Conservation (phyloP, 2,113 vertebrate genomes). For the Misgurnus anguillicaudatus region DNA sequence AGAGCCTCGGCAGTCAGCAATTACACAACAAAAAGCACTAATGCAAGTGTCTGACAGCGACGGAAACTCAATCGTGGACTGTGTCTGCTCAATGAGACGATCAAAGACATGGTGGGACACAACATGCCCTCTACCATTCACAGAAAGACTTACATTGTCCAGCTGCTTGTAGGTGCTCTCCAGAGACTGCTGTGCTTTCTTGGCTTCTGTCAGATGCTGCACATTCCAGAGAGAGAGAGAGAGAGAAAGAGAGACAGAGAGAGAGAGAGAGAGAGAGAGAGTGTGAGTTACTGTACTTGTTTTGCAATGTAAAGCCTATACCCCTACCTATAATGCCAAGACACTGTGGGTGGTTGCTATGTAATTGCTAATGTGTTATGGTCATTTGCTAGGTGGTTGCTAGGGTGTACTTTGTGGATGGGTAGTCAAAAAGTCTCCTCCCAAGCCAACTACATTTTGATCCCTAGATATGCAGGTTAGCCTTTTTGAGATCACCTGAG, state of each 20-base stretch:
- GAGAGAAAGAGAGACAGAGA: constrained; percentile 52
- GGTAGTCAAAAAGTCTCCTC: too few relatives aligned
- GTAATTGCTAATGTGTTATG: too few relatives aligned
- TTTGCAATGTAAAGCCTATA: background rate
- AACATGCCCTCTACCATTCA: background rate
- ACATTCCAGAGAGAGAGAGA: constrained; percentile 61
- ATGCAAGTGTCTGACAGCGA: background rate
- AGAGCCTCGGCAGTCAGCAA: constrained; percentile 10
- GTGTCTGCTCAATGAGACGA: background rate
- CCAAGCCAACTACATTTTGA: too few relatives aligned
- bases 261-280: constrained; percentile 43
- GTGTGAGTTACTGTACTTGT: background rate
- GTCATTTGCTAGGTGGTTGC: too few relatives aligned
- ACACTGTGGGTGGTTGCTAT: too few relatives aligned
- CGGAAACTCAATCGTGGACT: background rate
- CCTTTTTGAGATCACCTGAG: too few relatives aligned
- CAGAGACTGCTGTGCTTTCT: constrained; percentile 86
- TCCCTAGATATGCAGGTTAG: too few relatives aligned
- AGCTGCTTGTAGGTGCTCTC: constrained; percentile 86
- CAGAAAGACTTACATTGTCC: constrained; percentile 79
- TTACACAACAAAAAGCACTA: constrained; percentile 34
- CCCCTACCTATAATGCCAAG: too few relatives aligned
- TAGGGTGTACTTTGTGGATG: too few relatives aligned
- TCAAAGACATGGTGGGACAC: background rate
- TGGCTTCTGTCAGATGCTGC: constrained; percentile 85